Conservation (phyloP, 2,888 invertebrate species). For the Pharmacophagus antenor region DNA sequence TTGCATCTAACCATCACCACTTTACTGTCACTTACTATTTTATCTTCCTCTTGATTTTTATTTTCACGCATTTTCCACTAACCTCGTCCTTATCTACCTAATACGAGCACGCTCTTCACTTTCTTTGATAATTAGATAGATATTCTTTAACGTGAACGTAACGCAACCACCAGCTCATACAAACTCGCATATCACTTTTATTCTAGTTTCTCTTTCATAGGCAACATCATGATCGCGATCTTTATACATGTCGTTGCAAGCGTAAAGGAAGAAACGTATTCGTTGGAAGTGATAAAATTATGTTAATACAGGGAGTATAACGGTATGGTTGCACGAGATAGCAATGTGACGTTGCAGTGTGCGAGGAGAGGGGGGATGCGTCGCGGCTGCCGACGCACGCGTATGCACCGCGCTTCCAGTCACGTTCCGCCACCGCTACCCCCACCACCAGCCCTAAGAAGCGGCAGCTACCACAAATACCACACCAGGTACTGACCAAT, state of each 20-base stretch:
- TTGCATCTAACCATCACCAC: slow-evolving; percentile 73
- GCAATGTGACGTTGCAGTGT: slow-evolving; percentile 38
- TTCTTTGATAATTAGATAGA: slow-evolving; percentile 32
- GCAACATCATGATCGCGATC: slow-evolving; percentile 41
- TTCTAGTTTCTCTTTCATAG: slow-evolving; percentile 44
- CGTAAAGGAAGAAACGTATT: slow-evolving; percentile 20
- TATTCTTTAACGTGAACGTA: slow-evolving; percentile 36
- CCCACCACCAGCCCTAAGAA: slow-evolving; percentile 98
- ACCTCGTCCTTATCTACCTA: slow-evolving; percentile 61
- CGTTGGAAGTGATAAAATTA: slow-evolving; percentile 7
- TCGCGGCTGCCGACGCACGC: slow-evolving; percentile 79
- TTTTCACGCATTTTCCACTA: slow-evolving; percentile 71
- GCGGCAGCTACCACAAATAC: slow-evolving; percentile 97
- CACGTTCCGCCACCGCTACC: slow-evolving; percentile 93
- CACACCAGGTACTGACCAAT: slow-evolving; percentile 82
- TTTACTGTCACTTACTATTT: slow-evolving; percentile 75
- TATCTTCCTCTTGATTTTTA: slow-evolving; percentile 70
- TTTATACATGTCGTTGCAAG: slow-evolving; percentile 30
- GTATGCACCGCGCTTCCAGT: slow-evolving; percentile 86
- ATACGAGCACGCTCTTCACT: slow-evolving; percentile 68
- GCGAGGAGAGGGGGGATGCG: slow-evolving; percentile 41
- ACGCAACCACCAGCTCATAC: slow-evolving; percentile 34
- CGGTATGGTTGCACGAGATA: slow-evolving; percentile 28
- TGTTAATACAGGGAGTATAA: slow-evolving; percentile 2
- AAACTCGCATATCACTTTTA: slow-evolving; percentile 45